Evolutionary conservation across 1,140 invertebrate genomes (phyloP).

Genomic region (Ephestia elutella): DNA sequence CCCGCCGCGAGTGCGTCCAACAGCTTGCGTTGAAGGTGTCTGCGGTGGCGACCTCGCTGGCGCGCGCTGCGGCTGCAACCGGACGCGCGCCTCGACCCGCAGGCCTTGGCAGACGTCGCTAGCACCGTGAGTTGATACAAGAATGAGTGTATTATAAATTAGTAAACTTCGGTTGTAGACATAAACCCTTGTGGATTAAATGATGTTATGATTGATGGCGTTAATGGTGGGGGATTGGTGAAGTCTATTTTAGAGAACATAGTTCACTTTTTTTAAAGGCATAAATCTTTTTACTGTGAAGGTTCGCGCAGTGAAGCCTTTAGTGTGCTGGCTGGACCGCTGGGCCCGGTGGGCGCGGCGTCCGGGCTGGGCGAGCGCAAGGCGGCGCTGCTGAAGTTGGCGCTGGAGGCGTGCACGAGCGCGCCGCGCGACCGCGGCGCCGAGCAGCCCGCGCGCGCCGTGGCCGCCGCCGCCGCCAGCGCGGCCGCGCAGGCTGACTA

Average conservation of each 20-base stretch:
- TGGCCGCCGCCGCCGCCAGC: slow-evolving; percentile 80
- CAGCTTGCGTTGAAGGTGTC: slow-evolving; percentile 88
- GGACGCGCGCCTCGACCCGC: slow-evolving; percentile 84
- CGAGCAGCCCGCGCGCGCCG: slow-evolving; percentile 84
- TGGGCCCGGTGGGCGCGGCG: slow-evolving; percentile 71
- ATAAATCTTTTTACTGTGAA: too few species aligned
- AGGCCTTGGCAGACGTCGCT: slow-evolving; percentile 88
- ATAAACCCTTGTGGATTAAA: too few species aligned
- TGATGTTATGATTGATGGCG: too few species aligned
- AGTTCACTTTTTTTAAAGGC: too few species aligned
- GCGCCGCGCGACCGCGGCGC: slow-evolving; percentile 91
- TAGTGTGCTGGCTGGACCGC: slow-evolving; percentile 91
- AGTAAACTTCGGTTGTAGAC: too few species aligned
- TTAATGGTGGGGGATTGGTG: too few species aligned
- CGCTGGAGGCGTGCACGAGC: slow-evolving; percentile 89
- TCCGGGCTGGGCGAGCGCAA: slow-evolving; percentile 80
- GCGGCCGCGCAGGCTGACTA: slow-evolving; percentile 87
- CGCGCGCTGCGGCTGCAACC: slow-evolving; percentile 77
- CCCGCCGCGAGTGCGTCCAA: slow-evolving; percentile 93
- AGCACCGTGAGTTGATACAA: slow-evolving; percentile 77
- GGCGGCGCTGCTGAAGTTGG: slow-evolving; percentile 82
- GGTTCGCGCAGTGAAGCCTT: slow-evolving; percentile 86
- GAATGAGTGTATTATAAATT: too few species aligned
- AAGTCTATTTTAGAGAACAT: too few species aligned
- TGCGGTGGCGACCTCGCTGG: slow-evolving; percentile 87